A percentile compares a stretch with the other conserved stretches of the same genome.
These are phyloP conservation scores for Acrocyrtus sp. DNA, from an alignment of 2,888 invertebrate species.

Conservation along the genomic window DNA sequence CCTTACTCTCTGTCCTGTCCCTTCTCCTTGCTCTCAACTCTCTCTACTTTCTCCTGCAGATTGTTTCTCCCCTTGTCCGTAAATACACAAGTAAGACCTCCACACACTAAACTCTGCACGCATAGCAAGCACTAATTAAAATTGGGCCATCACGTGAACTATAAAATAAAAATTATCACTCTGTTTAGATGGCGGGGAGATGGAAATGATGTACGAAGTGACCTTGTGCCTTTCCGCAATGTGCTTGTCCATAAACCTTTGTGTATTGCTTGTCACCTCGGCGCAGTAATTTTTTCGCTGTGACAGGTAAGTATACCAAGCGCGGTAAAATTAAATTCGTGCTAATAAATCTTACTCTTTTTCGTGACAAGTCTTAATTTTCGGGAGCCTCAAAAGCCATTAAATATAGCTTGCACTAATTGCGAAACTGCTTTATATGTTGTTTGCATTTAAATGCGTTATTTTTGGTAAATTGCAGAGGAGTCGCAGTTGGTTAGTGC, in stretches of 20 bases:
- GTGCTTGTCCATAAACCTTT: constrained; percentile 62
- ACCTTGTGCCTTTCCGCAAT: constrained; percentile 62
- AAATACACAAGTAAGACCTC: constrained; percentile 51
- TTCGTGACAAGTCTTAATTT: constrained; percentile 24
- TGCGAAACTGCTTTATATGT: too few species aligned
- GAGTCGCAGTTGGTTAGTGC: too few species aligned
- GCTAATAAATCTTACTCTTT: constrained; percentile 31
- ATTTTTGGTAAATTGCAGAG: too few species aligned
- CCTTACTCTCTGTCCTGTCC: constrained; percentile 61
- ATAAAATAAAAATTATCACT: too few species aligned
- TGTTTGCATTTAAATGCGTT: too few species aligned
- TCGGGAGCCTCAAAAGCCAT: too few species aligned
- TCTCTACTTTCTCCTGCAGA: constrained; percentile 61
- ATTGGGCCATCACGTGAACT: constrained; percentile 2
- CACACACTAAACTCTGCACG: too few species aligned
- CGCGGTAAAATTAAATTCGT: constrained; percentile 17
- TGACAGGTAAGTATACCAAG: constrained; percentile 47
- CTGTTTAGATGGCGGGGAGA: constrained; percentile 53
- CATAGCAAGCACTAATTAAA: constrained; percentile 7
- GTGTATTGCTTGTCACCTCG: constrained; percentile 62
- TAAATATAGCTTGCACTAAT: too few species aligned
- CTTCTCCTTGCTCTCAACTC: constrained; percentile 62
- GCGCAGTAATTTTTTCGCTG: constrained; percentile 63
- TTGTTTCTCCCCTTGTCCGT: constrained; percentile 59
- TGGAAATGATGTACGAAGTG: constrained; percentile 63